Base-by-base conservation (phyloP, 2,888 invertebrate genomes). In the Nesidiocoris tenuis region DNA sequence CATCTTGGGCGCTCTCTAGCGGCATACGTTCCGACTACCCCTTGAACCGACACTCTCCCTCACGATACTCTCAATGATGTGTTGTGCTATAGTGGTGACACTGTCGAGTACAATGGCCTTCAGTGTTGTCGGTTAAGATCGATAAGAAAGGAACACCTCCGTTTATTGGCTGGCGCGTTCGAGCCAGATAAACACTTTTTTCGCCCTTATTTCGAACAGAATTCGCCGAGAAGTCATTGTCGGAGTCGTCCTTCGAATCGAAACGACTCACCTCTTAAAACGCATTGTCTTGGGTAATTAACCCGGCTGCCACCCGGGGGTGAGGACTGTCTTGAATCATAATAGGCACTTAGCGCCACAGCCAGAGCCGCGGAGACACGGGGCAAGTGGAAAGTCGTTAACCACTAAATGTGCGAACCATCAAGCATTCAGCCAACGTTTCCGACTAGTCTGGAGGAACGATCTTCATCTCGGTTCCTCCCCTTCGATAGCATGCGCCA, bases 341-440 rank as follows among this genome's bases (percentile, higher is more conserved):
- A 65, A 65, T 65, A 65, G 65, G 65, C 65, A 65, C 65, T 65
- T 65, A 65, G 65, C 65, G 39, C 39, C 39, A 39, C 39, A 39
- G 39, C 39, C 39, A 39, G 39, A 39, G 12, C 39, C 39, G 12
- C 39, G 12, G 39, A 39, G 39, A 3, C 12, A 39, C 3, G 5
- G 39, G 39, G 39, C 12, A 18, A 65, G 39, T 39, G 65, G 19
- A 39, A 65, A 65, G 65, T 65, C 65, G 65, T 65, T 65, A 39
- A 65, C 65, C 65, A 24, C 65, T 65, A 65, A 65, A 65, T 65
- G 65, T 65, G 65, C 18, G 65, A 65, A 65, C 65, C 25, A 65
- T 65, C 65, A 65, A 39, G 65, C 65, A 65, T 65, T 65, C 65
- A 65, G 65, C 9, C 25, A 39, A 39, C 65, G 65, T 65, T 65